phyloP scores from a whole-genome alignment of 2,113 vertebrate genomes.

The Nycticorax nycticorax region DNA sequence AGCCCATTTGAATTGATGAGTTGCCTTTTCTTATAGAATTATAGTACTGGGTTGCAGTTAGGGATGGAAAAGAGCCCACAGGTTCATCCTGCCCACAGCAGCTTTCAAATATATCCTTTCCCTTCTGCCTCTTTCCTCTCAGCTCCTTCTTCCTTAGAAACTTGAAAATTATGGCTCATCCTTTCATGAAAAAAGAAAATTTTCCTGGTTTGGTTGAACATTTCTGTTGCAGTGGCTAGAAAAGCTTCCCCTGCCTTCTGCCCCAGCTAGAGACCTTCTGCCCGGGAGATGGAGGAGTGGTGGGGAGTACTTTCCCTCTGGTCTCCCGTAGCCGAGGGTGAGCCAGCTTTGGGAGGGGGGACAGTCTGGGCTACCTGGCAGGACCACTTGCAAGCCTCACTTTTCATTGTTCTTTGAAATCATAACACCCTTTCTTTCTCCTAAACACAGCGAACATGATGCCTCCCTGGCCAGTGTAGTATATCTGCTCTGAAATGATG shows the following conservation, averaged over 20 bases:
- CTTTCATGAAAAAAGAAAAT: neutral
- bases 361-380: neutral
- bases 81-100: neutral
- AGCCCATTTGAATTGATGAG: neutral
- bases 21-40: neutral
- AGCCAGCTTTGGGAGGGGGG: neutral
- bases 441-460: accelerated
- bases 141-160: neutral
- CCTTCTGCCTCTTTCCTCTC: neutral
- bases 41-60: neutral
- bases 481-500: neutral
- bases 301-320: neutral
- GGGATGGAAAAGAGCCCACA: neutral
- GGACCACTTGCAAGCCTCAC: neutral
- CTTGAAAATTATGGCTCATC: neutral
- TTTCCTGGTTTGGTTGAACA: neutral
- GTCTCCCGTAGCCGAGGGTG: accelerated
- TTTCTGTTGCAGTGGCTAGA: neutral
- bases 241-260: neutral
- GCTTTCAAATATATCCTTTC: neutral
- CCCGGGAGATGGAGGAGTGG: neutral
- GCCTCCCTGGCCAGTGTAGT: neutral
- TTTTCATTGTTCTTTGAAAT: neutral
- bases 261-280: neutral
- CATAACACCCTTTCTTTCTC: neutral